A percentile compares a stretch with the other conserved stretches of the same genome.
Evolutionary conservation across 2,113 vertebrate genomes (phyloP).

Genomic region (Bubo scandiacus): DNA sequence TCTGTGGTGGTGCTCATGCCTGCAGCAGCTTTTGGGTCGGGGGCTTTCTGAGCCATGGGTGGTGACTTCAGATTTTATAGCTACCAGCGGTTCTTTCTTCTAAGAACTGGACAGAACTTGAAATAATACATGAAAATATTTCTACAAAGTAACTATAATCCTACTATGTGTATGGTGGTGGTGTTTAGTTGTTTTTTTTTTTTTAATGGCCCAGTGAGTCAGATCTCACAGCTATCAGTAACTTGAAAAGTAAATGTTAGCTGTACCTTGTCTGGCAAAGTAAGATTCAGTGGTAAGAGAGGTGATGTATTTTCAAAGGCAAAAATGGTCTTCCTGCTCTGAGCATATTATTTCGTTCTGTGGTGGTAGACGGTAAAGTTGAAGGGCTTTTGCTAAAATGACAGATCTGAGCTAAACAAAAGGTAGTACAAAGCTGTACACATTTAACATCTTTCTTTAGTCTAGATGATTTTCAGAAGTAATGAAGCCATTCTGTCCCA

Average conservation of each 20-base stretch:
- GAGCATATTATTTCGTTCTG: neutral
- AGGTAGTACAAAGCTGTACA: neutral
- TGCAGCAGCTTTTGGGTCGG: neutral
- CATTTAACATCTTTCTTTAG: neutral
- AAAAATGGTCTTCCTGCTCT: neutral
- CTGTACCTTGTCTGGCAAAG: neutral
- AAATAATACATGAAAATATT: neutral
- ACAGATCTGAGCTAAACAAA: neutral
- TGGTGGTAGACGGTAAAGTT: neutral
- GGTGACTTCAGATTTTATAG: neutral
- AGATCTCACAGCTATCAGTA: neutral
- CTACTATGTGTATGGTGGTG: neutral
- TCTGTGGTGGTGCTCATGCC: neutral
- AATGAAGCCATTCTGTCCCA: neutral
- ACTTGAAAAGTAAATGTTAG: neutral
- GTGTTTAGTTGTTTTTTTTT: neutral
- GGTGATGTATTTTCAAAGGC: neutral
- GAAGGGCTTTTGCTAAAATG: neutral
- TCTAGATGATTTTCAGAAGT: neutral
- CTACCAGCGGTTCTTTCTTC: neutral
- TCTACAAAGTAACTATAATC: neutral
- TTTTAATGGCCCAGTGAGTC: neutral
- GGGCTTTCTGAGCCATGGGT: neutral
- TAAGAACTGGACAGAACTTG: neutral
- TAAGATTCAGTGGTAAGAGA: neutral